Evolutionary conservation across 2,797 vertebrate genomes (phyloP), one percentile per base, ranked within the genome.

Genomic region (Pseudochromis fuscus): DNA sequence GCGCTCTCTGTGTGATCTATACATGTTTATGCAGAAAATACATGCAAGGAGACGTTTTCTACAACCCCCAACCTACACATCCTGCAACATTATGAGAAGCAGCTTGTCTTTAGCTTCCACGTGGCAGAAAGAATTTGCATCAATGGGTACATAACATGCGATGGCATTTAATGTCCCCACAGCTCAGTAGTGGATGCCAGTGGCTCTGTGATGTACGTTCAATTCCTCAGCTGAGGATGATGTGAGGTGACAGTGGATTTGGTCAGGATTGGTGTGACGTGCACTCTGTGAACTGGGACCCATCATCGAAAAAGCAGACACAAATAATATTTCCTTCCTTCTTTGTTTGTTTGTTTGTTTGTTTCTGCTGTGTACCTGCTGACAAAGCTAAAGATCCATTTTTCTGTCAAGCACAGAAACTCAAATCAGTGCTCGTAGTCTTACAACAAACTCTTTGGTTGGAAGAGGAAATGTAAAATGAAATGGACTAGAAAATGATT

Each of bases 81-180:
- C 78, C 78, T 70, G 57, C 75, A 58, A 81, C 78, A 81, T 70
- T 84, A 85, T 81, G 66, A 62, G 82, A 81, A 93, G 79, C 87
- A 88, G 84, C 88, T 87, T 88, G 82, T 87, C 77, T 89, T 87
- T 64, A 84, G 89, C 77, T 60, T 87, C 89, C 81, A 72, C 79
- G 72, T 93, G 90, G 86, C 91, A 92, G 71, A 85, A 87, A 65
- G 69, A 35, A 88, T 94, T 90, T 70, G 63, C 69, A 82, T 87
- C 83, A 89, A 65, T 56, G 72, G 65, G 77, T 35, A 30, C 73
- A 59, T 93, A 92, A 94, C 91, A 81, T 79, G 89, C 84, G 70
- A 78, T 93, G 93, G 93, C 93, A 94, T 93, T 92, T 91, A 85
- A 87, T 89, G 89, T 88, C 90, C 92, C 89, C 82, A 76, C 86